These are phyloP conservation scores for Heliconius hewitsoni DNA, from an alignment of 1,140 invertebrate genomes.

Conservation along the genomic window DNA sequence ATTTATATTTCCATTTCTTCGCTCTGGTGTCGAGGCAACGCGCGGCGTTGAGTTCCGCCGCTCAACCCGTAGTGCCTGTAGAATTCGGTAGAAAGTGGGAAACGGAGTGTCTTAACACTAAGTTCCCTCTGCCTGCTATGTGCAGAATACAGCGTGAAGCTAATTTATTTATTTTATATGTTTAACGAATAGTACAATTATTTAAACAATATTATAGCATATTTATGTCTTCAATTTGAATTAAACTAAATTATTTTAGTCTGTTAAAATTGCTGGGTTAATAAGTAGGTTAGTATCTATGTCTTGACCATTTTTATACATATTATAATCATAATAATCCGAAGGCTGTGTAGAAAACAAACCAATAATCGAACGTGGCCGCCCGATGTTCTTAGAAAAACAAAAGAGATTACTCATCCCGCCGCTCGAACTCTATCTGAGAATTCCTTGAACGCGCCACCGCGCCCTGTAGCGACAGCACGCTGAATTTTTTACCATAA, in stretches of 20 bases:
- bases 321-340: conserved; percentile 16
- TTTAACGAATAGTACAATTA: too few relatives aligned
- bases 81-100: too few relatives aligned
- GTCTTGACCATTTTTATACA: background rate
- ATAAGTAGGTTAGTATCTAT: background rate
- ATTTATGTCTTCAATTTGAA: too few relatives aligned
- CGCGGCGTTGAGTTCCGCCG: too few relatives aligned
- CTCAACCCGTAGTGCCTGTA: too few relatives aligned
- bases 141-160: too few relatives aligned
- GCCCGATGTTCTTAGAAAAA: conserved; percentile 73
- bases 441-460: conserved; percentile 68
- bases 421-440: conserved; percentile 76
- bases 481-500: conserved; percentile 31
- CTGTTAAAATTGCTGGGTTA: background rate
- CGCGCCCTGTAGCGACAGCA: conserved; percentile 65
- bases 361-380: conserved; percentile 64
- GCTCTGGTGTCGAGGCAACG: too few relatives aligned
- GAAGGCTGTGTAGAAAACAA: conserved; percentile 42
- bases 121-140: too few relatives aligned
- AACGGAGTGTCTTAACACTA: too few relatives aligned
- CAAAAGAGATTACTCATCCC: conserved; percentile 81
- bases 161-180: too few relatives aligned
- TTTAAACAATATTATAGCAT: too few relatives aligned
- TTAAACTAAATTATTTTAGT: background rate
- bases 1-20: too few relatives aligned